Base-by-base conservation (phyloP, 2,888 invertebrate species). In the Amblyteles armatorius region DNA sequence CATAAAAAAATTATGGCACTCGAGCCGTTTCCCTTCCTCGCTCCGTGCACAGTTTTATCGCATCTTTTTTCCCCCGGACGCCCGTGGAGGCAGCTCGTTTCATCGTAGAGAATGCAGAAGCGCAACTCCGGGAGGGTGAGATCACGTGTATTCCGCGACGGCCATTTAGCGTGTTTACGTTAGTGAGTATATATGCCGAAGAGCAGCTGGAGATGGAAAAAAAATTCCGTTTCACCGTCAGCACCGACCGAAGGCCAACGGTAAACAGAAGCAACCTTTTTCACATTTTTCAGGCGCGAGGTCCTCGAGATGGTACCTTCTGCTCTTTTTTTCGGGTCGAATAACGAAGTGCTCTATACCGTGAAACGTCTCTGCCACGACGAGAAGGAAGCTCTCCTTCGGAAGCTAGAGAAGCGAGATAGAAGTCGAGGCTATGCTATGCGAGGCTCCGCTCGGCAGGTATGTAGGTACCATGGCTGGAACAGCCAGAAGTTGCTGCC, bases 91-190 rank as follows among this genome's bases (percentile, higher is more conserved):
- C 11, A 50, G 33, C 16, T 13, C 33, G 50, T 22, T 50, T 40
- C 22, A 19, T 65, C 67, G 11, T 26, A 22, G 40, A 26, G 67
- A 67, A 67, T 50, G 29, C 50, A 22, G 36, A 60, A 29, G 50
- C 36, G 65, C 48, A 50, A 33, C 65, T 26, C 19, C 65, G 44
- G 11, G 76, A 50, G 19, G 40, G 40, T 40, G 44, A n/a, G 5
- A 50, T 33, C 52, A 79, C 69, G 50, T 79, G 69, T 57, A 79
- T 72, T 72, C 65, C 13, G 65, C 52, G 40, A 19, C n/a, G 44
- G 78, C 78, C 78, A 81, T 84, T 81, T 84, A 73, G 55, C 78
- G 74, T 84, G 76, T 84, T 84, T 84, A 84, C 82, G 73, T 48
- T 78, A 44, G 72, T 73, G 74, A 52, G 73, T 80, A 76, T 65